phyloP scores from a whole-genome alignment of 2,888 invertebrate species.

The Apotomis betuletana region DNA sequence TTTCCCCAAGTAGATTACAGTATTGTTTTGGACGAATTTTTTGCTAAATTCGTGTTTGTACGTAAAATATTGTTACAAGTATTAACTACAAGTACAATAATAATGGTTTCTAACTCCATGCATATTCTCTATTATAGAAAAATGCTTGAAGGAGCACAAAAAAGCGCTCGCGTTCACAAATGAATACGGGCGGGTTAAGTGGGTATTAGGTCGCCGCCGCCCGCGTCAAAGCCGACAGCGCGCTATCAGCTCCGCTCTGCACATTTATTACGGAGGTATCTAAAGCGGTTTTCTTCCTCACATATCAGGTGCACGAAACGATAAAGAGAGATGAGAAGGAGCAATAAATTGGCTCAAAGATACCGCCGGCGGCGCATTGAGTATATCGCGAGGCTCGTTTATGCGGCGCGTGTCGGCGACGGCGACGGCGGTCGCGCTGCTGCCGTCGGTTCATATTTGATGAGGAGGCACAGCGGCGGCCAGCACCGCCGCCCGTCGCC shows the following conservation, averaged over 20 bases:
- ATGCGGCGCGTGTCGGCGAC: neutral
- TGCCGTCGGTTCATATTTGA: slow-evolving; percentile 19
- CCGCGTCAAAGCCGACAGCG: neutral
- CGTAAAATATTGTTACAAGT: too few relatives aligned
- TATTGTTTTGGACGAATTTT: too few relatives aligned
- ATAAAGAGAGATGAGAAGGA: neutral
- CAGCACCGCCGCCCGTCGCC: slow-evolving; percentile 1
- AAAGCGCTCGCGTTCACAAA: neutral
- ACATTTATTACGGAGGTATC: slow-evolving; percentile 26
- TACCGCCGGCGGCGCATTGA: neutral
- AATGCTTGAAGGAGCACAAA: neutral
- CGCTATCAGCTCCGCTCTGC: slow-evolving; percentile 13
- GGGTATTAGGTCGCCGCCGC: slow-evolving; percentile 6
- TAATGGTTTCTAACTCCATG: too few relatives aligned
- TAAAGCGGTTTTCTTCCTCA: slow-evolving; percentile 20
- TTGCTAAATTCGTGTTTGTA: too few relatives aligned
- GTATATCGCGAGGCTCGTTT: slow-evolving; percentile 1
- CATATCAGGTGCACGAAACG: slow-evolving; percentile 15
- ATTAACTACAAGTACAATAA: too few relatives aligned
- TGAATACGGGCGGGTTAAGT: slow-evolving; percentile 5
- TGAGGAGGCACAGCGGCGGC: slow-evolving; percentile 1
- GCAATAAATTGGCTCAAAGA: slow-evolving; percentile 24
- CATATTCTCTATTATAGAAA: neutral
- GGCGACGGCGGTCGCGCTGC: neutral
- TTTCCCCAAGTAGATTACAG: too few relatives aligned